Evolutionary conservation across 2,113 vertebrate species (phyloP).

Genomic region (Burhinus oedicnemus): DNA sequence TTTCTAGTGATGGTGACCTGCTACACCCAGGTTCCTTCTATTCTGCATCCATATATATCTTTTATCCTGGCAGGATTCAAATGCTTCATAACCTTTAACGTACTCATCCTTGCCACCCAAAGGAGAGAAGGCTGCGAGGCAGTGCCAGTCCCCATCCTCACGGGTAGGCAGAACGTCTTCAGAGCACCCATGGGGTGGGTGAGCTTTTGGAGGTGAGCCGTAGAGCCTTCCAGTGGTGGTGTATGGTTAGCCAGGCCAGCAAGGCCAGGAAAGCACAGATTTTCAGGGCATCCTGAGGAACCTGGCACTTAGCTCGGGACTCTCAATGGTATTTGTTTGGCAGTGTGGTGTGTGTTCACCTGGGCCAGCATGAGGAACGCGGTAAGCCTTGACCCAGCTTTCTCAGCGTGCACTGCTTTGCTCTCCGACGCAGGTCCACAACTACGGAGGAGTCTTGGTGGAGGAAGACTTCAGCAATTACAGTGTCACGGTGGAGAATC

Average conservation of each 20-base stretch:
- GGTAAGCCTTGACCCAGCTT: background rate
- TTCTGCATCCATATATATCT: background rate
- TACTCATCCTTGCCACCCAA: background rate
- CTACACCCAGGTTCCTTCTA: background rate
- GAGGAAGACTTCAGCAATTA: constrained; percentile 94
- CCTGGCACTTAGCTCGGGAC: background rate
- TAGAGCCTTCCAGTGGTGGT: background rate
- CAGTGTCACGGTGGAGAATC: constrained; percentile 83
- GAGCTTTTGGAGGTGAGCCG: background rate
- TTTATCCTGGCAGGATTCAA: background rate
- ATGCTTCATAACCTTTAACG: background rate
- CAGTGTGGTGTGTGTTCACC: background rate
- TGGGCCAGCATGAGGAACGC: background rate
- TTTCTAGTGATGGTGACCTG: background rate
- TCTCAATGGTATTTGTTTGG: background rate
- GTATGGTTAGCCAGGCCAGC: background rate
- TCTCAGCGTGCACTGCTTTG: background rate
- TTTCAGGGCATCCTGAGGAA: background rate
- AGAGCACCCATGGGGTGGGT: background rate
- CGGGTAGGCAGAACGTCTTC: background rate
- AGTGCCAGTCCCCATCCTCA: background rate
- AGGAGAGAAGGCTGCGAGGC: background rate
- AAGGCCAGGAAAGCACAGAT: background rate
- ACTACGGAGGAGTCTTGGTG: constrained; percentile 84
- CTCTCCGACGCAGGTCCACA: constrained; percentile 76